A percentile compares a stretch with the other conserved stretches of the same genome.
Conservation (phyloP, 1,140 invertebrate genomes). For the Conopomorpha cramerella region DNA sequence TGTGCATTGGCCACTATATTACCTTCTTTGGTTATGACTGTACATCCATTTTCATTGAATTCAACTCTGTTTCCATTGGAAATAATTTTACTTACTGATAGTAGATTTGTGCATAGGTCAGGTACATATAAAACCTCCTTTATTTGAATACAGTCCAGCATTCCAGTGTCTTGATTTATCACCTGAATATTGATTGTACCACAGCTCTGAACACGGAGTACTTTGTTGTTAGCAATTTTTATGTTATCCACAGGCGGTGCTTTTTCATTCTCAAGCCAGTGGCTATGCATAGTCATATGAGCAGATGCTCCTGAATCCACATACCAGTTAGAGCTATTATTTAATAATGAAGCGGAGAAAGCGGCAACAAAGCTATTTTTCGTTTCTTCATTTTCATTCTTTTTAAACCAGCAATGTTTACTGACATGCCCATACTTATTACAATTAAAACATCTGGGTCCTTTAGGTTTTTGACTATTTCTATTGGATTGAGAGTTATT, state of each 20-base stretch:
- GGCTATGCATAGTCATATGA: slow-evolving; percentile 14
- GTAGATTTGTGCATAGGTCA: slow-evolving; percentile 12
- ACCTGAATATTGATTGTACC: slow-evolving; percentile 9
- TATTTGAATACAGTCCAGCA: slow-evolving; percentile 10
- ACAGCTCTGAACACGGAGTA: slow-evolving; percentile 11
- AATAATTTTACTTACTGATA: slow-evolving; percentile 19
- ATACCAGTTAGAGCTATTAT: slow-evolving; percentile 8
- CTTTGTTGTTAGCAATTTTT: slow-evolving; percentile 12
- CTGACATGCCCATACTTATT: slow-evolving; percentile 19
- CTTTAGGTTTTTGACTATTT: slow-evolving; percentile 9
- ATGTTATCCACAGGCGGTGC: slow-evolving; percentile 9
- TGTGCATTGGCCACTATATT: slow-evolving; percentile 14
- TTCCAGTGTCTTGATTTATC: slow-evolving; percentile 8
- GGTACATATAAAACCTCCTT: slow-evolving; percentile 18
- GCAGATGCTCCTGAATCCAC: slow-evolving; percentile 15
- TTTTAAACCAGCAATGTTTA: slow-evolving; percentile 14
- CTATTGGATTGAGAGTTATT: slow-evolving; percentile 8
- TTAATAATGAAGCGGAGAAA: slow-evolving; percentile 10
- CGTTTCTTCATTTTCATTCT: slow-evolving; percentile 9
- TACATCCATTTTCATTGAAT: slow-evolving; percentile 15
- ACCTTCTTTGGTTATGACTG: slow-evolving; percentile 12
- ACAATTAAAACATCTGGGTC: slow-evolving; percentile 17
- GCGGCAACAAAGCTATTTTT: slow-evolving; percentile 12
- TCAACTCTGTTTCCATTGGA: slow-evolving; percentile 14
- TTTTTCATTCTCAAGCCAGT: slow-evolving; percentile 9